Base-by-base conservation (phyloP, 2,888 invertebrate genomes). In the Monochamus alternatus region DNA sequence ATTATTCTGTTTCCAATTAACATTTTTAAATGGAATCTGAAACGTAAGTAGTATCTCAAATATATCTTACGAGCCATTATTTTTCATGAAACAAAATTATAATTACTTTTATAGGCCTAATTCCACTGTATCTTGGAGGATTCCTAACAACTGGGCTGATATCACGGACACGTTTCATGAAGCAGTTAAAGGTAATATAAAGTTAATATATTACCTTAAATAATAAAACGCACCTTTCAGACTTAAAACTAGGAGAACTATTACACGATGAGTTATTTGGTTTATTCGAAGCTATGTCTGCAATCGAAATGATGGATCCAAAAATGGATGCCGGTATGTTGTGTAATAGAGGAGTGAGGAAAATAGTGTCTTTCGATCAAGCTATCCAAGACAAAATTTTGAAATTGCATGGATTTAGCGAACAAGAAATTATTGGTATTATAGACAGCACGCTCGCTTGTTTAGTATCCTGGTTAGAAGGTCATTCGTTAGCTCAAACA, bases 271-370 rank as follows among this genome's bases (percentile, higher is more conserved):
- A 96, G 69, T 89, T 95, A 30, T 97, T 95, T 90, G 97, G 98
- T 3, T 90, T 99, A 55, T 97, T 97, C 89, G 99, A 99, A 89
- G 99, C 98, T 0, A 99, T 99, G 99, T 98, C 98, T 0, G 99
- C 99, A 0, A 99, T 99, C 84, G 99, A 99, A 90, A 98, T 99
- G 96, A 99, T 99, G 99, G 99, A 99, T 88, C 98, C 99, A 0
- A 99, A 99, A 91, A 99, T 99, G 99, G 99, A 99, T 91, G 98
- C 98, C 1, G 99, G 99, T 5, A 98, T 99, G 97, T 90, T 96
- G 80, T 98, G 97, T 87, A 98, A 98, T 87, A 92, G 97, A 80
- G 95, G 95, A 12, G 94, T 93, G 85, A 93, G 95, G 74, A 95
- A 95, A 85, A 95, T 96, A 5, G 92, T 96, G 60, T 96, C 95